Percentiles rank a stretch among this genome's conserved stretches.
Evolutionary conservation across 2,888 invertebrate genomes (phyloP).

Genomic region (Oscheius onirici): DNA sequence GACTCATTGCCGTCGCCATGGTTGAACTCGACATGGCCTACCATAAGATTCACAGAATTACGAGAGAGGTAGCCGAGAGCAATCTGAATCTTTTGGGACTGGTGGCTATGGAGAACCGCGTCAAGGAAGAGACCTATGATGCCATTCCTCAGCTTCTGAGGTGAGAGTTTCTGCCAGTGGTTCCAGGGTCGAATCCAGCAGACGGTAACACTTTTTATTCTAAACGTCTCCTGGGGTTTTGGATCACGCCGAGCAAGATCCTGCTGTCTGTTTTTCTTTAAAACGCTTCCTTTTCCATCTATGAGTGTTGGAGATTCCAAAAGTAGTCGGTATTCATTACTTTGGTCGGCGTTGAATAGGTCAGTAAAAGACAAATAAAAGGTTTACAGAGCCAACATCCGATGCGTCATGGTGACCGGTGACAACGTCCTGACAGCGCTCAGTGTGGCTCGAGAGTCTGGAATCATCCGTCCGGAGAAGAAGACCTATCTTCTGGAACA

Average conservation of each 20-base stretch:
- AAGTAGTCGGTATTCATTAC: too few species aligned
- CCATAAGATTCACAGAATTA: slow-evolving; percentile 65
- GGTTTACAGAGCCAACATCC: slow-evolving; percentile 82
- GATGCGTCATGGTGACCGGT: slow-evolving; percentile 86
- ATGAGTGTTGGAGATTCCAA: too few species aligned
- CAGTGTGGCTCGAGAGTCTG: slow-evolving; percentile 88
- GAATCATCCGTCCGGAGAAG: slow-evolving; percentile 70
- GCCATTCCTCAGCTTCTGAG: slow-evolving; percentile 71
- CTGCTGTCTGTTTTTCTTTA: too few species aligned
- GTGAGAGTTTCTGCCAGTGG: too few species aligned
- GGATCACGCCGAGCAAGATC: slow-evolving; percentile 4
- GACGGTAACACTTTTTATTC: too few species aligned
- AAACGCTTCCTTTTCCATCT: too few species aligned
- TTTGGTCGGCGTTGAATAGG: background rate
- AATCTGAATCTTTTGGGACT: slow-evolving; percentile 83
- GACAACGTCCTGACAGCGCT: slow-evolving; percentile 92
- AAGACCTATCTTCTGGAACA: slow-evolving; percentile 58
- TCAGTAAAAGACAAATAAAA: background rate
- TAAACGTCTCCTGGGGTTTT: too few species aligned
- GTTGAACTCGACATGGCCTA: slow-evolving; percentile 72
- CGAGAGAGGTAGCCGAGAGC: slow-evolving; percentile 55
- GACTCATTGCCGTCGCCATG: slow-evolving; percentile 76
- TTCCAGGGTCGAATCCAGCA: too few species aligned
- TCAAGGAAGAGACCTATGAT: slow-evolving; percentile 76
- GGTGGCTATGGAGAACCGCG: slow-evolving; percentile 91